A percentile compares a stretch with the other conserved stretches of the same genome.
phyloP scores from a whole-genome alignment of 2,797 vertebrate genomes.

The Cyclura pinguis region DNA sequence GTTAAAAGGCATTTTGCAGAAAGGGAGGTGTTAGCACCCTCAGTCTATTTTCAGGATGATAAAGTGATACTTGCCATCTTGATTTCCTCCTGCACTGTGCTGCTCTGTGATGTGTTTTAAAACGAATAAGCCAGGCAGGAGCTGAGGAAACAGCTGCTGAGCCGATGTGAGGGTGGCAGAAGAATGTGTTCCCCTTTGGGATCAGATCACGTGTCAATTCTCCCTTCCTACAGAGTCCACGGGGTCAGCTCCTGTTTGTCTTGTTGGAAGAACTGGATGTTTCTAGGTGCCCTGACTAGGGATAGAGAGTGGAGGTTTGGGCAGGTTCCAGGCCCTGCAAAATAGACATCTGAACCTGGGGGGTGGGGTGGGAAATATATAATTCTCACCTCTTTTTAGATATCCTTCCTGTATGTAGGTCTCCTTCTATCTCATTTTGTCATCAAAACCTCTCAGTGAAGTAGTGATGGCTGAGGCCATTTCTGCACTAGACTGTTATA shows the following conservation, averaged over 20 bases:
- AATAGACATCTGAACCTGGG: too few relatives aligned
- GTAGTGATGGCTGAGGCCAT: too few relatives aligned
- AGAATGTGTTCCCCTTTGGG: too few relatives aligned
- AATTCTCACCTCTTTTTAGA: too few relatives aligned
- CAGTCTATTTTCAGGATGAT: neutral
- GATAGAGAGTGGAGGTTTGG: too few relatives aligned
- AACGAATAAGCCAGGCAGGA: neutral
- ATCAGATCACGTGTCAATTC: neutral
- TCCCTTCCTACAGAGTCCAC: fast-evolving
- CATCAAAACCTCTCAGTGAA: too few relatives aligned
- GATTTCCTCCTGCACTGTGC: neutral
- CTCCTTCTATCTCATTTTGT: too few relatives aligned
- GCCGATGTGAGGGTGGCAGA: neutral
- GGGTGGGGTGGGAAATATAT: too few relatives aligned
- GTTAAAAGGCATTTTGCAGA: neutral
- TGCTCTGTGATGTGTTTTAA: neutral
- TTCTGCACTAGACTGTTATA: too few relatives aligned
- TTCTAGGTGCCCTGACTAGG: neutral
- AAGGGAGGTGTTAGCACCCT: neutral
- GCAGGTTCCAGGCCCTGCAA: too few relatives aligned
- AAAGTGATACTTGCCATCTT: neutral
- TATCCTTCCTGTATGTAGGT: too few relatives aligned
- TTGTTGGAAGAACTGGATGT: neutral
- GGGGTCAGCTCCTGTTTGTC: neutral
- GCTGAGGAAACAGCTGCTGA: conserved; percentile 9